Evolutionary conservation across 2,113 vertebrate species (phyloP), one percentile per base, ranked within the genome.

Genomic region (Lucifuga dentata): DNA sequence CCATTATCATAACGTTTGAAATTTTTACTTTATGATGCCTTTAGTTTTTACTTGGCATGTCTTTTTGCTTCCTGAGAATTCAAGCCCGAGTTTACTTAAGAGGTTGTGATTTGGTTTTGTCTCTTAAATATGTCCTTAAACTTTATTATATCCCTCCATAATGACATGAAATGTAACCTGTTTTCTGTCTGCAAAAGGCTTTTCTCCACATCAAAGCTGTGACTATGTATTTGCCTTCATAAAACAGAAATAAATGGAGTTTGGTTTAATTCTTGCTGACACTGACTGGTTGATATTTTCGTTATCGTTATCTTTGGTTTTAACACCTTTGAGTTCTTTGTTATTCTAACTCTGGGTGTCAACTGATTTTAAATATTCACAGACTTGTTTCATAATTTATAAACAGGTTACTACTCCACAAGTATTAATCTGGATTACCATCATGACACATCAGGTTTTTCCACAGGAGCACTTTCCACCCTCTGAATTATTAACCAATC

Each of bases 401-500:
- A 43, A 59, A 40, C 12, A 9, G 3, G 11, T 45, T 63, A 5
- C 6, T 32, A 20, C 21, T 53, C 38, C 33, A 29, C 26, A 29
- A 29, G 26, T 7, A 29, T 29, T 29, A 29, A 29, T 40, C 38
- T 12, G 3, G 52, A 59, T 32, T 33, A 41, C 4, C 21, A 10
- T 6, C 0, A 1, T 56, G 29, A n/a, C 50, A n/a, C 10, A 5
- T 67, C 52, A 68, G 61, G 61, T 12, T 78, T 73, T 74, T 56
- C 24, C 15, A 38, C 21, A 49, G 40, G 57, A 76, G 66, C 46
- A 48, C 29, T 44, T 55, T 26, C 38, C 9, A 48, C 59, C 20
- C 20, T 45, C 56, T 78, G 35, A 81, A 75, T 78, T 78, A 78
- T 78, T 81, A 65, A 78, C 36, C 23, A n/a, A 12, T 20, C 19